phyloP scores from a whole-genome alignment of 2,113 vertebrate genomes.

The Scomber colias region DNA sequence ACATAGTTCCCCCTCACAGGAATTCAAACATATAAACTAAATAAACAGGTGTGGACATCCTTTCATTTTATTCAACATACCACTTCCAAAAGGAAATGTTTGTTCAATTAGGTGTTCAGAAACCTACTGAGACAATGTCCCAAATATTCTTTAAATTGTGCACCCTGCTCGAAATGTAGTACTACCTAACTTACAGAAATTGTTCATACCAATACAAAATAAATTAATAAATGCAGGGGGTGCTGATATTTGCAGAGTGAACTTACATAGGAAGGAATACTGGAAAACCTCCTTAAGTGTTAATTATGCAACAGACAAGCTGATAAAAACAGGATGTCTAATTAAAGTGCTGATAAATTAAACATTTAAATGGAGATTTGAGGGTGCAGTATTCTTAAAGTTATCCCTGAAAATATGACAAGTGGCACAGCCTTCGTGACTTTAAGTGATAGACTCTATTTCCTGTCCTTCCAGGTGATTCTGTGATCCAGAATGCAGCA shows the following conservation, averaged over 20 bases:
- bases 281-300: background rate
- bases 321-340: too few relatives aligned
- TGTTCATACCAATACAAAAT: too few relatives aligned
- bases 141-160: too few relatives aligned
- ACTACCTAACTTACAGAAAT: too few relatives aligned
- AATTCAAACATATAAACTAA: background rate
- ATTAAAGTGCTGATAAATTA: background rate
- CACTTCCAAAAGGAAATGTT: background rate
- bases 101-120: background rate
- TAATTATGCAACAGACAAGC: background rate
- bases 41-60: background rate
- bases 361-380: background rate
- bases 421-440: background rate
- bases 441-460: background rate
- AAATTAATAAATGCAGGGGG: too few relatives aligned
- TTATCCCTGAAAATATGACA: background rate
- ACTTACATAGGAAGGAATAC: background rate
- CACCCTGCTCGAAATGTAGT: too few relatives aligned
- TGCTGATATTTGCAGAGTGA: background rate
- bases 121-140: too few relatives aligned
- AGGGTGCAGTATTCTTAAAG: background rate
- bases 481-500: slow-evolving; percentile 95
- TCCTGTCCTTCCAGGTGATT: slow-evolving; percentile 87
- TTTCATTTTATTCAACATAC: background rate
- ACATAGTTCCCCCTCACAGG: too few relatives aligned